Conservation (phyloP, 2,888 invertebrate genomes). For the Mamestra brassicae region DNA sequence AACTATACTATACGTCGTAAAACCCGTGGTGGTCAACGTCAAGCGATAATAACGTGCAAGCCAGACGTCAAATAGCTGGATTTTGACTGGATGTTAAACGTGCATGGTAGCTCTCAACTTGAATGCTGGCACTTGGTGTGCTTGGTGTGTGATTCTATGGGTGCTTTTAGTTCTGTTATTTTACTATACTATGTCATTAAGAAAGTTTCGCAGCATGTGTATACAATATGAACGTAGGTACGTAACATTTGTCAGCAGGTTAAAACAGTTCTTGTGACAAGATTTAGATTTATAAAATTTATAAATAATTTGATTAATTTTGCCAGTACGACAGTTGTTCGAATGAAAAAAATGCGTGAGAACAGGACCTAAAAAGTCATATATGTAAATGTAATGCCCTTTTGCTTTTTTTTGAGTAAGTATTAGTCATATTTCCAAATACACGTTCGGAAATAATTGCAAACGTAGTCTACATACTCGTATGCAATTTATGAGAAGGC, state of each 20-base stretch:
- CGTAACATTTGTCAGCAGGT: not conserved
- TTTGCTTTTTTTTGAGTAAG: no score
- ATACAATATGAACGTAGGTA: not conserved
- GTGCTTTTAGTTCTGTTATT: conserved; percentile 10
- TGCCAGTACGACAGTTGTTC: not conserved
- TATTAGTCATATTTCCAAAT: no score
- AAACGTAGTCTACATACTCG: not conserved
- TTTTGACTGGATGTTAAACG: not conserved
- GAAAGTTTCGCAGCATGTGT: not conserved
- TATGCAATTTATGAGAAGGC: not conserved
- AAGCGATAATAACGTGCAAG: not conserved
- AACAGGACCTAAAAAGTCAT: no score
- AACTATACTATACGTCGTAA: not conserved
- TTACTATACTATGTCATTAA: not conserved
- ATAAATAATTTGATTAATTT: no score
- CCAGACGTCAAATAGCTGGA: not conserved
- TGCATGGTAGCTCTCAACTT: not conserved
- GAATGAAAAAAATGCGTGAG: no score
- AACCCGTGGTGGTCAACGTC: not conserved
- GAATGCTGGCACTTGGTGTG: not conserved
- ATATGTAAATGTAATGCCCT: no score
- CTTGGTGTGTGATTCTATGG: conserved; percentile 8
- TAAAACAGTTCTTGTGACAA: not conserved
- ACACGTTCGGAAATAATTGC: not conserved
- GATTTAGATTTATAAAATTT: not conserved